A percentile compares a stretch with the other conserved stretches of the same genome.
These are phyloP conservation scores for Leguminivora glycinivorella DNA, from an alignment of 1,140 invertebrate genomes.

Conservation along the genomic window DNA sequence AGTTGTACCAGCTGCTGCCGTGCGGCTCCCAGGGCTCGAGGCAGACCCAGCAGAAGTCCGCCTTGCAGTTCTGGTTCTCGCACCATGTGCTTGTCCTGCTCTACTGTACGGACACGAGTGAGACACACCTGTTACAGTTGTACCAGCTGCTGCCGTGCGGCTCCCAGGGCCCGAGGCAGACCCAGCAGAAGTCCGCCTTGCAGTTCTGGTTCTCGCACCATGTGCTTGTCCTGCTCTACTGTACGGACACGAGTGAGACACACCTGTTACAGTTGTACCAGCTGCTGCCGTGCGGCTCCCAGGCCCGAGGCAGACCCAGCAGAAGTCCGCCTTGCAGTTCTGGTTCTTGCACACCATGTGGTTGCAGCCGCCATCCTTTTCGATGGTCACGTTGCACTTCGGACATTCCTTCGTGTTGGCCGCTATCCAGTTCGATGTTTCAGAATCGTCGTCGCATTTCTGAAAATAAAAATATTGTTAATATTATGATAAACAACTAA, in stretches of 20 bases:
- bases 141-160: constrained; percentile 99
- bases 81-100: constrained; percentile 99
- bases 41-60: constrained; percentile 99
- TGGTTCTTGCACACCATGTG: constrained; percentile 99
- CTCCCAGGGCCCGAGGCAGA: constrained; percentile 98
- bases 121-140: constrained; percentile 91
- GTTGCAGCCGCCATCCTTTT: constrained; percentile 99
- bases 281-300: constrained; percentile 98
- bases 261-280: constrained; percentile 99
- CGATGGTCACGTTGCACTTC: constrained; percentile 98
- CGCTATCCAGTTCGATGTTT: constrained; percentile 99
- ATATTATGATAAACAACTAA: too few relatives aligned
- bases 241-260: too few relatives aligned
- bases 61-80: constrained; percentile 99
- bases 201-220: constrained; percentile 99
- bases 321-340: constrained; percentile 98
- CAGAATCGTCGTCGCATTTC: constrained; percentile 99
- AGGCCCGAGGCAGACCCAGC: constrained; percentile 99
- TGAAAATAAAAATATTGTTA: constrained; percentile 35
- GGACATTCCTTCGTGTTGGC: constrained; percentile 99
- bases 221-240: too few relatives aligned
- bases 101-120: too few relatives aligned
- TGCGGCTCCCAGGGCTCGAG: constrained; percentile 99
- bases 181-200: constrained; percentile 99
- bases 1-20: constrained; percentile 99